Percentiles rank a stretch among this genome's conserved stretches.
Evolutionary conservation across 2,113 vertebrate species (phyloP).

Genomic region (Mellivora capensis): DNA sequence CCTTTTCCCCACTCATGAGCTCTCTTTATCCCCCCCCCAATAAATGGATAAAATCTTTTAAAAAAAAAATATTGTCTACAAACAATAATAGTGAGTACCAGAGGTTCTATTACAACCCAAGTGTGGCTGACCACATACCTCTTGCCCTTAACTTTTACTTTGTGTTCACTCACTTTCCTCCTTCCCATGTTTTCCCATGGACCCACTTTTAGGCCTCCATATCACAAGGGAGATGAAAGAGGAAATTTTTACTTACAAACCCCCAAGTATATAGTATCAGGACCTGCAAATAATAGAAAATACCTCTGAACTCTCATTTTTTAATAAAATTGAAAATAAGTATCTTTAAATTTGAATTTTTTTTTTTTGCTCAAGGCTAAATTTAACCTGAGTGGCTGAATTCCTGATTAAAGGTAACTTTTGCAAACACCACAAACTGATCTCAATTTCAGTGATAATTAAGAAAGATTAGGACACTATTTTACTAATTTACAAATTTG

Average conservation of each 20-base stretch:
- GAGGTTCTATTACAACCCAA: neutral
- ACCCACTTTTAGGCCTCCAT: neutral
- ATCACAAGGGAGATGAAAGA: neutral
- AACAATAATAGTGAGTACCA: neutral
- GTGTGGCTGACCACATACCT: neutral
- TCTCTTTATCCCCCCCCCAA: neutral
- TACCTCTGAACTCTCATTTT: neutral
- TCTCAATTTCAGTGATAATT: conserved; percentile 1
- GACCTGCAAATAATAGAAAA: neutral
- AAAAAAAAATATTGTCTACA: neutral
- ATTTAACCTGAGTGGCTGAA: neutral
- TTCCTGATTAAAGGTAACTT: neutral
- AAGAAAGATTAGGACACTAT: neutral
- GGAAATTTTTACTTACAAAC: neutral
- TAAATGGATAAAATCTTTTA: neutral
- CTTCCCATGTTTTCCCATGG: neutral
- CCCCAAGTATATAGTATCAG: neutral
- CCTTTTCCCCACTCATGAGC: neutral
- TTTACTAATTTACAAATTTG: neutral
- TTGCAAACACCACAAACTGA: neutral
- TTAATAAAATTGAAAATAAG: neutral
- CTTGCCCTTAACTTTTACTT: neutral
- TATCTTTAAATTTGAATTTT: neutral
- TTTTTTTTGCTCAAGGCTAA: neutral
- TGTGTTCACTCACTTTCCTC: neutral